Conservation (phyloP, 2,113 vertebrate genomes). For the Origma solitaria region DNA sequence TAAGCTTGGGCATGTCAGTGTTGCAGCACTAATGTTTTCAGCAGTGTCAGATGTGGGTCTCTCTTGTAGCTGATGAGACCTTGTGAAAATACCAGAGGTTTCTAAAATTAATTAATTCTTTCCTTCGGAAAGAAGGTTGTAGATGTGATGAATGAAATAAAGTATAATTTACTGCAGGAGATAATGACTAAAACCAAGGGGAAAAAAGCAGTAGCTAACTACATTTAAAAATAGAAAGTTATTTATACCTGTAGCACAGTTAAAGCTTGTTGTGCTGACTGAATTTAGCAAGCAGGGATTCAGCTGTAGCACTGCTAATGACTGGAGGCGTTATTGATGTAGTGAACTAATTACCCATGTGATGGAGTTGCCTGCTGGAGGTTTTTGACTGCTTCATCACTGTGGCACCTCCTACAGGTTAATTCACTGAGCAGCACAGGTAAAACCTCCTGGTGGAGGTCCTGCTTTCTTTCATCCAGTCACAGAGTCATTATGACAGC, state of each 20-base stretch:
- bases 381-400: background rate
- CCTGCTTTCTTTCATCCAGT: background rate
- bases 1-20: background rate
- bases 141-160: background rate
- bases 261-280: slow-evolving; percentile 16
- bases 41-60: background rate
- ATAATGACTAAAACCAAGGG: background rate
- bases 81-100: background rate
- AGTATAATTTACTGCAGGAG: slow-evolving; percentile 3
- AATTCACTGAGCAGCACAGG: background rate
- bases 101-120: slow-evolving; percentile 1
- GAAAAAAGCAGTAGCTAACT: background rate
- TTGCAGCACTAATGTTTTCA: background rate
- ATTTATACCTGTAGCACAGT: background rate
- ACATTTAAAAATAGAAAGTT: slow-evolving; percentile 13
- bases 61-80: background rate
- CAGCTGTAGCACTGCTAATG: background rate
- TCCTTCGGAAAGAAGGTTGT: background rate
- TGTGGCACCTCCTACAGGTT: background rate
- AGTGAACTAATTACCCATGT: background rate
- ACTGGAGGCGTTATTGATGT: background rate
- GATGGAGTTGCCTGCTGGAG: slow-evolving; percentile 33
- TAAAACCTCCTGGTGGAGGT: background rate
- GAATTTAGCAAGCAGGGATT: slow-evolving; percentile 15
- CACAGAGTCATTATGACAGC: background rate